Evolutionary conservation across 1,140 invertebrate genomes (phyloP).

Genomic region (Leptinotarsa defecta): DNA sequence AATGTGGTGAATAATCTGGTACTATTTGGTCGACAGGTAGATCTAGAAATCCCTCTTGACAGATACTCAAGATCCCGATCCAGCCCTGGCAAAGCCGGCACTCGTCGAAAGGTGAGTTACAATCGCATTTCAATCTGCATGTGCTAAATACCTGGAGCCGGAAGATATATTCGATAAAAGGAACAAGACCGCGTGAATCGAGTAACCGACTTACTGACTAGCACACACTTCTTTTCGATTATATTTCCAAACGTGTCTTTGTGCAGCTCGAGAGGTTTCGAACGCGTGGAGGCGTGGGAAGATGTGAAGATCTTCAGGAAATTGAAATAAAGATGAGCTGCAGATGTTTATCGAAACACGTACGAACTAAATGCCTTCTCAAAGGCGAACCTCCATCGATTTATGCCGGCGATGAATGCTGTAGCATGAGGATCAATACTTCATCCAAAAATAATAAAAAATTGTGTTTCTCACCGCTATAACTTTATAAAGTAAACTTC

Average conservation of each 20-base stretch:
- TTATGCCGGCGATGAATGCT: no score
- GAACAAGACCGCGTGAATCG: constrained; percentile 20
- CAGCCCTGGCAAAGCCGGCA: not conserved
- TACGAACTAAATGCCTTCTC: not conserved
- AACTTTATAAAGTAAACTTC: no score
- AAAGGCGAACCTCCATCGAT: not conserved
- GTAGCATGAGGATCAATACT: no score
- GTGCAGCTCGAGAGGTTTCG: constrained; percentile 13
- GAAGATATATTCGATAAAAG: constrained; percentile 16
- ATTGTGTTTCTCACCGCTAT: no score
- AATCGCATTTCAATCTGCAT: constrained; percentile 26
- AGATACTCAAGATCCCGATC: not conserved
- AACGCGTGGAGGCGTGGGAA: constrained; percentile 1
- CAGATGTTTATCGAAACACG: not conserved
- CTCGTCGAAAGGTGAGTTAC: constrained; percentile 7
- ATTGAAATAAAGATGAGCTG: not conserved
- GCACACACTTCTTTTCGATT: constrained; percentile 11
- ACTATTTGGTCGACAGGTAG: no score
- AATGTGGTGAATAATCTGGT: not conserved
- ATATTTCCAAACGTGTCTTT: constrained; percentile 26
- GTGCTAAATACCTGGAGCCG: constrained; percentile 12
- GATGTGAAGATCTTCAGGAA: not conserved
- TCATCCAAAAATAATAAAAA: no score
- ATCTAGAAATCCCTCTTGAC: no score
- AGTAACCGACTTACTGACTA: constrained; percentile 24